Base-by-base conservation (phyloP, 2,113 vertebrate genomes). In the Struthidea cinerea region DNA sequence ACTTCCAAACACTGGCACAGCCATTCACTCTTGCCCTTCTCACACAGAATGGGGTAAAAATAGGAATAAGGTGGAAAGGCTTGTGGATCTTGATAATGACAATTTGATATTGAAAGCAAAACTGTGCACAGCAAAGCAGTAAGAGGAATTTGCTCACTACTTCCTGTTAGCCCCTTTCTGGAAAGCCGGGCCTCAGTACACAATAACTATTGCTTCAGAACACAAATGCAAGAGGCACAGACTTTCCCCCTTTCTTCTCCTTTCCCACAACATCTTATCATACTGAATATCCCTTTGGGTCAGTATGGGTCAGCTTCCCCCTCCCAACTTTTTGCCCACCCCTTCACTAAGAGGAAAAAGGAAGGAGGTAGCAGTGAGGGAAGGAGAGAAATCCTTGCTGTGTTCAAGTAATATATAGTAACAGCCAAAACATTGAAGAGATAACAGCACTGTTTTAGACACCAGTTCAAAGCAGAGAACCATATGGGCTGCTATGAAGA, bases 171-270 rank as follows among this genome's bases (percentile, higher is more conserved):
- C 13, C 4, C 13, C 21, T 44, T 63, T 67, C 42, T 61, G 42
- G 57, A 88, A 57, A 76, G 53, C 22, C n/a, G 30, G 9, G 20
- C 9, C 33, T 76, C 16, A 37, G 22, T 30, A 61, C 20, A 13
- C 3, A 1, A 0, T 5, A 65, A 7, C 3, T 10, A 16, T 24
- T 57, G 9, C 23, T 86, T 59, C 1, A 1, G 42, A 78, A 55
- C 28, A 46, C 13, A 68, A 53, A 59, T 26, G 3, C 16, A 27
- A 41, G 8, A 49, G 18, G 7, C 21, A 42, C 15, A 52, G 49
- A 28, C 3, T 52, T 67, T 21, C 4, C 22, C 2, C 4, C 11
- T 76, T 75, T 56, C n/a, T 87, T 46, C 15, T 53, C 8, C 23
- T 57, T 81, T 73, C 37, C 57, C 41, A 55, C 11, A 68, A 21